Evolutionary conservation across 1,140 invertebrate genomes (phyloP).

Genomic region (Cardiocondyla obscurior): DNA sequence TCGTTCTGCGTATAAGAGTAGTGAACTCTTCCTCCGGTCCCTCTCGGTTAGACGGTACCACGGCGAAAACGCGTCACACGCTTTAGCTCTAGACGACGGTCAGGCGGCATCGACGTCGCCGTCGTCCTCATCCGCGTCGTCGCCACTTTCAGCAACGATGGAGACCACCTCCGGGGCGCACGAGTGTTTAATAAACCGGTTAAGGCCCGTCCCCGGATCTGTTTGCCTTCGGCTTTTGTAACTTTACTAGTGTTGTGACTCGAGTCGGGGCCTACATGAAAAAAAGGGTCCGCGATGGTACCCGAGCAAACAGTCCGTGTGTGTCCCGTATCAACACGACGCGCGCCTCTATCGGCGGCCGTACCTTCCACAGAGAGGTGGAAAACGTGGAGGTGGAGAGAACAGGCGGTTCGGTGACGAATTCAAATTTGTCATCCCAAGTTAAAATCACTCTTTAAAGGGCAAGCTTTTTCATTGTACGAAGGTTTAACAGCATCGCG

Average conservation of each 20-base stretch:
- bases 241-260: constrained; percentile 80
- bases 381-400: constrained; percentile 47
- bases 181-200: constrained; percentile 81
- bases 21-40: constrained; percentile 34
- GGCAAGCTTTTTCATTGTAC: background rate
- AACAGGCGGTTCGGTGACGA: constrained; percentile 19
- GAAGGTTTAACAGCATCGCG: background rate
- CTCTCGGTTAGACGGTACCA: constrained; percentile 13
- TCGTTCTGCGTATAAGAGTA: constrained; percentile 51
- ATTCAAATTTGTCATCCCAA: constrained; percentile 38
- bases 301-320: constrained; percentile 77
- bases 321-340: constrained; percentile 74
- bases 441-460: constrained; percentile 18
- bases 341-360: constrained; percentile 68
- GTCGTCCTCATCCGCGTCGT: constrained; percentile 55
- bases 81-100: constrained; percentile 52
- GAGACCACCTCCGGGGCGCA: constrained; percentile 65
- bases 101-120: constrained; percentile 50
- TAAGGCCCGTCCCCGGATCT: constrained; percentile 73
- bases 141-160: constrained; percentile 62
- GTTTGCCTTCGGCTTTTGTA: constrained; percentile 78
- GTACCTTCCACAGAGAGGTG: constrained; percentile 43
- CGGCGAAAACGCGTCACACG: constrained; percentile 10
- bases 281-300: constrained; percentile 75
- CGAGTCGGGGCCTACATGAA: constrained; percentile 65